Evolutionary conservation across 2,113 vertebrate genomes (phyloP).

Genomic region (Otis tarda): DNA sequence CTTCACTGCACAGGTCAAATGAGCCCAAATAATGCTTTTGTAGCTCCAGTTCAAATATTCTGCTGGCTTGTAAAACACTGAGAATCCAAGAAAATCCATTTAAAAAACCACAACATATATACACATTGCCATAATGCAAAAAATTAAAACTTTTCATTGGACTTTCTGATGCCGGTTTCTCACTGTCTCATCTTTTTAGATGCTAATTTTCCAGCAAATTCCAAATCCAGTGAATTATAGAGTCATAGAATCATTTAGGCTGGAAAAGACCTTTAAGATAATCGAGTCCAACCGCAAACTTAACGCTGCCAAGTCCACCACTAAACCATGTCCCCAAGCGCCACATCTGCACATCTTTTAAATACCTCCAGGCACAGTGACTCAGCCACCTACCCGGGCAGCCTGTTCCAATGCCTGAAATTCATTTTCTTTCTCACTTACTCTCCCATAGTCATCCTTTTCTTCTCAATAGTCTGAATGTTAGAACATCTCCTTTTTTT

Average conservation of each 20-base stretch:
- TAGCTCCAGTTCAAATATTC: not conserved
- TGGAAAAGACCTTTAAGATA: not conserved
- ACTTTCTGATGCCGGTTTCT: not conserved
- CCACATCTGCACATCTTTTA: not conserved
- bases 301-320: not conserved
- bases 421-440: not conserved
- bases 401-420: not conserved
- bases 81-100: not conserved
- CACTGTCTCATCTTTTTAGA: not conserved
- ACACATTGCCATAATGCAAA: not conserved
- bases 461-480: not conserved
- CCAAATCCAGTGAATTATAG: not conserved
- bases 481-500: not conserved
- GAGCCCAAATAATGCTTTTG: not conserved
- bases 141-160: not conserved
- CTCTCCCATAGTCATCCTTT: not conserved
- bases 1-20: not conserved
- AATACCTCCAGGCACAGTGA: not conserved
- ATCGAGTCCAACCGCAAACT: not conserved
- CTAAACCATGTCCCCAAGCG: not conserved
- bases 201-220: not conserved
- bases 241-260: not conserved
- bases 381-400: not conserved
- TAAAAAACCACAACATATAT: rapidly evolving
- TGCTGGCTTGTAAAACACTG: not conserved